phyloP scores from a whole-genome alignment of 1,140 invertebrate genomes.

The Drosophila tani region DNA sequence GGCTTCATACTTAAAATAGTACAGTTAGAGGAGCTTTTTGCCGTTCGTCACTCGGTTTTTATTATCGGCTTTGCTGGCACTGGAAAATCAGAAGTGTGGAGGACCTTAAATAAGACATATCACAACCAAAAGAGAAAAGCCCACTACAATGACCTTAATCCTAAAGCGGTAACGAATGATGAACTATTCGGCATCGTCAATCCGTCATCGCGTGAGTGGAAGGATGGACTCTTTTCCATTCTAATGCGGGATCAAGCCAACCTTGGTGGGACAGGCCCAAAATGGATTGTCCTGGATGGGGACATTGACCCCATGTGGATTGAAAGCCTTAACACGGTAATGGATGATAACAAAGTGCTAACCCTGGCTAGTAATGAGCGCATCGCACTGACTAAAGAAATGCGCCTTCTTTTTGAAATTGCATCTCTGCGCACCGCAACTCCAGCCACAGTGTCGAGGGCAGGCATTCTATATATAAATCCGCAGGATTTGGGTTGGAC shows the following conservation, averaged over 20 bases:
- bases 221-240: conserved; percentile 10
- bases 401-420: conserved; percentile 10
- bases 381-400: conserved; percentile 5
- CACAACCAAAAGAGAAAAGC: conserved; percentile 12
- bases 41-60: conserved; percentile 4
- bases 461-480: conserved; percentile 8
- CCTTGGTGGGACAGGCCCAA: conserved; percentile 2
- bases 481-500: conserved; percentile 12
- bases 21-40: conserved; percentile 9
- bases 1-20: conserved; percentile 8
- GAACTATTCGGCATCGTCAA: conserved; percentile 9
- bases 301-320: conserved; percentile 14
- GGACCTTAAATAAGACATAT: conserved; percentile 9
- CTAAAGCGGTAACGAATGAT: conserved; percentile 8
- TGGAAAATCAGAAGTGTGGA: conserved; percentile 12
- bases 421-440: conserved; percentile 6
- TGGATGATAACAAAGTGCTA: conserved; percentile 11
- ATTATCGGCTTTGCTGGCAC: conserved; percentile 10
- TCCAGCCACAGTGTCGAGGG: conserved; percentile 3
- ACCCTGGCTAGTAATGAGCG: conserved; percentile 6
- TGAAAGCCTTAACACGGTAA: conserved; percentile 4
- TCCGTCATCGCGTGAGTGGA: conserved; percentile 8
- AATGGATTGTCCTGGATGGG: conserved; percentile 11
- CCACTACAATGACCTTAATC: conserved; percentile 9
- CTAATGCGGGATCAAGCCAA: conserved; percentile 7